Base-by-base conservation (phyloP, 2,888 invertebrate genomes). In the Agriopis marginaria region DNA sequence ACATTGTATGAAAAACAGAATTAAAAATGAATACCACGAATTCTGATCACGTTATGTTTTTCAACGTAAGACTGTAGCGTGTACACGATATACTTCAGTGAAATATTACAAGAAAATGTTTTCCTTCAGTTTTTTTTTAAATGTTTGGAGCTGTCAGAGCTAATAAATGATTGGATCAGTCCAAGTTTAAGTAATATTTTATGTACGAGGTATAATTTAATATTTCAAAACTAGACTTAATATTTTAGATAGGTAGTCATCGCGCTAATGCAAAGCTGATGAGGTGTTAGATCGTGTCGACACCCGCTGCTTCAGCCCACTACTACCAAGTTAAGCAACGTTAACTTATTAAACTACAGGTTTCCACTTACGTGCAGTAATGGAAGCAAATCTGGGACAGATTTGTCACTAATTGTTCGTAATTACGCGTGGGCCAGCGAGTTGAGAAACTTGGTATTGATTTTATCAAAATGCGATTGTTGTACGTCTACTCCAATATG, bases 381-480 rank as follows among this genome's bases (percentile, higher is more conserved):
- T 78, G 75, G 72, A 63, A 72, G 70, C 72, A 66, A 81, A 82
- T 75, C 72, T 81, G 79, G 82, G 79, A 84, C 85, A 82, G 70
- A 79, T 80, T 77, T 80, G 78, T 77, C 77, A 79, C 75, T 84
- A 85, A 86, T 84, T 84, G 81, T 83, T 73, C 75, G 77, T 81
- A 82, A 86, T 83, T 81, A 79, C 77, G 79, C 77, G 62, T 67
- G 58, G 60, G 64, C 55, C 39, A n/a, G 39, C 14, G 50, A 44
- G 73, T 79, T 79, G 68, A 63, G 45, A 55, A 67, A 72, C 66
- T 23, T 23, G 2, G 32, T 51, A 63, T 66, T 17, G 42, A 63
- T 61, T 61, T 62, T 23, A 67, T 23, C 67, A 23, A 68, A 53
- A 58, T 55, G 51, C 17, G 39, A 53, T 58, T 44, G 42, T 59